Evolutionary conservation across 2,113 vertebrate species (phyloP), one percentile per base, ranked within the genome.

Genomic region (Oncorhynchus keta): DNA sequence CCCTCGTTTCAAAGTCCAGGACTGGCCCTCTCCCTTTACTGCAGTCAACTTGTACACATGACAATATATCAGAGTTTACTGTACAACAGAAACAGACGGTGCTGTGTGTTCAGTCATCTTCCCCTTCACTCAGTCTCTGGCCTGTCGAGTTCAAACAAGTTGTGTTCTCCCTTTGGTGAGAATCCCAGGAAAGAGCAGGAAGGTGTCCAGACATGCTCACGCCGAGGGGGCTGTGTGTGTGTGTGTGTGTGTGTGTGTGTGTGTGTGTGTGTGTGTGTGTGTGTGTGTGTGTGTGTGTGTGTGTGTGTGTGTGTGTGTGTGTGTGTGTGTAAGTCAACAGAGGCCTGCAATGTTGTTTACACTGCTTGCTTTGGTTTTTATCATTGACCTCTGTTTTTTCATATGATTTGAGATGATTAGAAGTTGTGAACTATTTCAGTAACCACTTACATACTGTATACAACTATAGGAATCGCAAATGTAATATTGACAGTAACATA

Each of bases 181-280:
- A 90, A 87, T 90, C 85, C 81, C 78, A 70, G 77, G 81, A 90
- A 84, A 79, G 73, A 83, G 84, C 86, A 84, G 80, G 83, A 75
- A 88, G 80, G 68, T 86, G 93, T 83, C 80, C 80, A 74, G 89
- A 91, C 93, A 87, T 45, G 93, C 84, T 86, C 22, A 65, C 24
- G 2, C 79, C 30, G 26, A 71, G 49, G 71, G 74, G 32, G 18
- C 59, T 65, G 8, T 39, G 39, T 39, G 39, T 39, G 35, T 86
- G 84, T 4, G 30, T 32, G 30, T 32, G 30, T 4, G 32, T 32
- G 32, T 6, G 32, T 32, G 32, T 32, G 30, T 32, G 30, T 32
- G 30, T 32, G 30, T 32, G 30, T 32, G n/a, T n/a, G 30, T 32
- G 30, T 32, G 30, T 32, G 5, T 5, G 30, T 32, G 30, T 32